Evolutionary conservation across 37 sponge, comb jelly and placozoan genomes (phyloP).

Genomic region (Beroe forskalii): DNA sequence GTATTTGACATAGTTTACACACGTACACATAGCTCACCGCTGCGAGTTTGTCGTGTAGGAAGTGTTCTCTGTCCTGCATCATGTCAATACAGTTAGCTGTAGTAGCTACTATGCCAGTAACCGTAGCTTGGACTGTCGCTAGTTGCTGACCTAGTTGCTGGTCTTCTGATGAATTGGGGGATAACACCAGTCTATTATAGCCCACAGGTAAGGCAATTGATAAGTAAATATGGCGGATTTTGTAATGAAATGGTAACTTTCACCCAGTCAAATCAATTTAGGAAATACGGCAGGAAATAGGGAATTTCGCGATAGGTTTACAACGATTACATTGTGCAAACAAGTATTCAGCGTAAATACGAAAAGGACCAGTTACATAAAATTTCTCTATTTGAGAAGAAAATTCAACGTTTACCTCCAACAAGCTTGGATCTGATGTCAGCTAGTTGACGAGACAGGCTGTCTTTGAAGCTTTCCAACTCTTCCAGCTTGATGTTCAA

Average conservation of each 20-base stretch:
- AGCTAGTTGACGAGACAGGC: conserved; percentile 1
- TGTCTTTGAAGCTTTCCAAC: conserved; percentile 3
- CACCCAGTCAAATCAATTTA: no score
- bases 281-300: neutral
- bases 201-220: neutral
- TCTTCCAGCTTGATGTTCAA: conserved; percentile 22
- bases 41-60: neutral
- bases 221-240: neutral
- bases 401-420: conserved; percentile 8
- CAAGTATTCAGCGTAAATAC: no score
- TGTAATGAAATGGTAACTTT: neutral
- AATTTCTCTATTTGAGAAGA: no score
- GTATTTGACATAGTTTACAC: no score
- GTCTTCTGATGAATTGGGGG: conserved; percentile 12
- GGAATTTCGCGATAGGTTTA: neutral
- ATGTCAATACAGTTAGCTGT: neutral
- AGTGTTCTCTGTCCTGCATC: conserved; percentile 8
- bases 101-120: conserved; percentile 19
- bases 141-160: neutral
- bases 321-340: no score
- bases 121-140: conserved; percentile 19
- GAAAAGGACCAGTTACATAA: no score
- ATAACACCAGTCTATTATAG: no score
- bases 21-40: no score
- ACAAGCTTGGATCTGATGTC: neutral